Percentiles rank a stretch among this genome's conserved stretches.
phyloP scores from a whole-genome alignment of 2,113 vertebrate species.

The Dryoscopus gambensis region DNA sequence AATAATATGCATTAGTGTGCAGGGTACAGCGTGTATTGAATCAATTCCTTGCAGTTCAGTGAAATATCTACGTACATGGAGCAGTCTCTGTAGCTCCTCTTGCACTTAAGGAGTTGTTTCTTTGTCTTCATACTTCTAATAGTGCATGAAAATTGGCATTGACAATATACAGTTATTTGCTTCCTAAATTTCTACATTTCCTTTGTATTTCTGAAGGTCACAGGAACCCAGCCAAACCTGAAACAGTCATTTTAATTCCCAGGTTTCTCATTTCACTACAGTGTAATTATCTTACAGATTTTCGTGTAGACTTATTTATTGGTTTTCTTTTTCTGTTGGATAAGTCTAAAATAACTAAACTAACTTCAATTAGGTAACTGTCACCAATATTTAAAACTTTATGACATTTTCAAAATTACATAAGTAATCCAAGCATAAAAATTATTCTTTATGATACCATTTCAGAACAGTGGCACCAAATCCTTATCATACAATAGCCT shows the following conservation, averaged over 20 bases:
- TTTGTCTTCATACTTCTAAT: background rate
- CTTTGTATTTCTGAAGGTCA: background rate
- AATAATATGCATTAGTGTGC: background rate
- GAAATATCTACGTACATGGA: background rate
- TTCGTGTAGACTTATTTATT: background rate
- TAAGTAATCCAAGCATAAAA: conserved; percentile 10
- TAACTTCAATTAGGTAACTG: background rate
- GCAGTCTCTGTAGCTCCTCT: background rate
- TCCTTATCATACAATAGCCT: background rate
- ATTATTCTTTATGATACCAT: background rate
- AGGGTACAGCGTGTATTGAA: background rate
- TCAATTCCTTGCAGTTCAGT: background rate
- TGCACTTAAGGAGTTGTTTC: background rate
- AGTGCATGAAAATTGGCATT: background rate
- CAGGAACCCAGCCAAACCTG: background rate
- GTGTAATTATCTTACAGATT: conserved; percentile 34
- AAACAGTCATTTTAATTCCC: background rate
- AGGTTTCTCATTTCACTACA: background rate
- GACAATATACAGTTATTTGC: background rate
- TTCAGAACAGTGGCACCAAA: background rate
- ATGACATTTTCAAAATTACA: background rate
- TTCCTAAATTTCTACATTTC: background rate
- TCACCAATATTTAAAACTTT: background rate
- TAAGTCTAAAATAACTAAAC: background rate
- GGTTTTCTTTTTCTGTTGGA: background rate